phyloP scores from a whole-genome alignment of 2,113 vertebrate species.

The Hemichromis elongatus region DNA sequence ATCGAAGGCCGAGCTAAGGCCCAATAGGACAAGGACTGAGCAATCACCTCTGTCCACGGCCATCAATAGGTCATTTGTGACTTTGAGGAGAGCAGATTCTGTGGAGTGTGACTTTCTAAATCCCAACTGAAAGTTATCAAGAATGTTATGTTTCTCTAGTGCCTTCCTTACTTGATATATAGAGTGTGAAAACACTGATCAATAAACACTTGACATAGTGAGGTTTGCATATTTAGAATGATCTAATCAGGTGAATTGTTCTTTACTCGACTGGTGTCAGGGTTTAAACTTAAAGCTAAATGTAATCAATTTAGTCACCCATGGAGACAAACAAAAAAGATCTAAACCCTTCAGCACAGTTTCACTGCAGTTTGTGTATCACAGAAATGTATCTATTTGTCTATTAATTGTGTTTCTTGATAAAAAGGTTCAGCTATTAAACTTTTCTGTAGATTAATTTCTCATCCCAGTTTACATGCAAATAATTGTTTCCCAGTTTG shows the following conservation, averaged over 20 bases:
- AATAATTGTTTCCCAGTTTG: background rate
- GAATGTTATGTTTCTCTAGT: too few relatives aligned
- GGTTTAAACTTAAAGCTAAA: background rate
- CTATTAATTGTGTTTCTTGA: background rate
- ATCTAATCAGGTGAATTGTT: background rate
- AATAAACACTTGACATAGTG: background rate
- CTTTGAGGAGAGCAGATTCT: too few relatives aligned
- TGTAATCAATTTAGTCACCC: background rate
- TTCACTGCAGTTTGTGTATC: accelerated
- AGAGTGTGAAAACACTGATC: background rate
- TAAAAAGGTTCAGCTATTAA: background rate
- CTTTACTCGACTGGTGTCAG: background rate
- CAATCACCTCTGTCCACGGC: too few relatives aligned
- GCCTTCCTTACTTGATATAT: too few relatives aligned
- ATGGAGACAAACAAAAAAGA: accelerated
- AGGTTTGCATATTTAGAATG: accelerated
- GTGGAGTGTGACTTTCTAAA: too few relatives aligned
- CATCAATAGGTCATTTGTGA: too few relatives aligned
- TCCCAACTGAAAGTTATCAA: too few relatives aligned
- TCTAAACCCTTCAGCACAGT: accelerated
- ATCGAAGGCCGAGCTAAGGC: too few relatives aligned
- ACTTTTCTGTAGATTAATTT: background rate
- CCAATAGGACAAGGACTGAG: too few relatives aligned
- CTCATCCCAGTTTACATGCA: background rate
- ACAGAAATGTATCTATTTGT: background rate